phyloP scores from a whole-genome alignment of 1,140 invertebrate species.

The Conus betulinus region DNA sequence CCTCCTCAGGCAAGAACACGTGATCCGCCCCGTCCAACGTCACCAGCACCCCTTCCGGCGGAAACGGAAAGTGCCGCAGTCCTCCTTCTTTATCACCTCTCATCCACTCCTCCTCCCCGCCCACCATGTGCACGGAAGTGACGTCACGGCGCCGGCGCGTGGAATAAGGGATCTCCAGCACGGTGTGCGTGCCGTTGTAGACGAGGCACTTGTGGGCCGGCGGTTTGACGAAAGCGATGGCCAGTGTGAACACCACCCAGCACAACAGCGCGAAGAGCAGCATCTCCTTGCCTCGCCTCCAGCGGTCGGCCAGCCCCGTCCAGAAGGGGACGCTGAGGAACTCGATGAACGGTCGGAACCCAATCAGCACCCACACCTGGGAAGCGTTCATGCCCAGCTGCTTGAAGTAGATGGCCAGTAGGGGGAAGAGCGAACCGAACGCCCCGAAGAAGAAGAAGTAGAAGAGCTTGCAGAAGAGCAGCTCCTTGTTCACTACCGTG shows the following conservation, averaged over 20 bases:
- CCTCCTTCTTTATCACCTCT: not conserved
- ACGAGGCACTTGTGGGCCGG: conserved; percentile 90
- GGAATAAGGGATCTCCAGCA: conserved; percentile 63
- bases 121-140: conserved; percentile 32
- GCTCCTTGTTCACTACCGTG: conserved; percentile 68
- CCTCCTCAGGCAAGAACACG: not conserved
- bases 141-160: conserved; percentile 36
- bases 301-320: conserved; percentile 92
- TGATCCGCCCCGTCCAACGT: conserved; percentile 32
- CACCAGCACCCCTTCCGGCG: conserved; percentile 7
- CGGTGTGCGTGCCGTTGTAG: conserved; percentile 83
- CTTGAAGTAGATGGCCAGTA: conserved; percentile 99
- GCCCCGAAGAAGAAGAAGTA: conserved; percentile 99
- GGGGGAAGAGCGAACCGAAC: conserved; percentile 97
- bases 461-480: conserved; percentile 80
- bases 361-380: conserved; percentile 90
- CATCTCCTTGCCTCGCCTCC: conserved; percentile 81
- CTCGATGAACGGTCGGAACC: conserved; percentile 93
- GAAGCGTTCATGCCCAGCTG: conserved; percentile 98
- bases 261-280: conserved; percentile 93
- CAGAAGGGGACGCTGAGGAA: conserved; percentile 98
- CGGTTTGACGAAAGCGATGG: conserved; percentile 95
- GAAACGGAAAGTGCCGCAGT: not conserved
- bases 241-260: conserved; percentile 97
- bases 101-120: not conserved